phyloP scores from a whole-genome alignment of 2,113 vertebrate species.

The Ochotona princeps region DNA sequence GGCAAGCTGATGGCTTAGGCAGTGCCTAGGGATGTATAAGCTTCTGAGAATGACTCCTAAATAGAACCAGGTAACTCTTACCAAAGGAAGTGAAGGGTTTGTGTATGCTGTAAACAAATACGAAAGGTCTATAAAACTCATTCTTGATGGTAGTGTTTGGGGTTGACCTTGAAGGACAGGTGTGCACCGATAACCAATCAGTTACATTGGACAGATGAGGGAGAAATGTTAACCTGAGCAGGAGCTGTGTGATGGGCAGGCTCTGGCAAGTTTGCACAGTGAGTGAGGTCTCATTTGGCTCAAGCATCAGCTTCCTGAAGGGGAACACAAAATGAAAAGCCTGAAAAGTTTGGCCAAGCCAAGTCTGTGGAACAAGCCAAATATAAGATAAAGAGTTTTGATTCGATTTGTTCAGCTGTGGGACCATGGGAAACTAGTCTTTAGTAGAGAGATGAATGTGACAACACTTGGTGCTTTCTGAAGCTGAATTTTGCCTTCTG shows the following conservation, averaged over 20 bases:
- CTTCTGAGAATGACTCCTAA: neutral
- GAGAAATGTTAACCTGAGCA: neutral
- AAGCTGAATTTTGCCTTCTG: neutral
- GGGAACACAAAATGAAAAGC: neutral
- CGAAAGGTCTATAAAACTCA: neutral
- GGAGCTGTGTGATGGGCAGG: neutral
- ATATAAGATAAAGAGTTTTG: neutral
- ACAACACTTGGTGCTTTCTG: neutral
- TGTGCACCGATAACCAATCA: neutral
- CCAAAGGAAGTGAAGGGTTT: neutral
- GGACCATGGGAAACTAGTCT: neutral
- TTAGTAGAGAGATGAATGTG: neutral
- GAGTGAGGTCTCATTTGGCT: neutral
- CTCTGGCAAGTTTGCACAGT: neutral
- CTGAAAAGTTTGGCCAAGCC: neutral
- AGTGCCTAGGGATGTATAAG: too few species aligned
- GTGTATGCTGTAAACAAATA: neutral
- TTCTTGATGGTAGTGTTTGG: neutral
- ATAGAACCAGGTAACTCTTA: neutral
- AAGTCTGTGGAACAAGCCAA: neutral
- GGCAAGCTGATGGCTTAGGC: neutral
- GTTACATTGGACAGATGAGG: too few species aligned
- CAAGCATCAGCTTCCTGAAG: neutral
- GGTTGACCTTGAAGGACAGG: neutral
- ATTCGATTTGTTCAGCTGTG: neutral